These are phyloP conservation scores for Desmodus rotundus DNA, from an alignment of 2,113 vertebrate species.

Conservation along the genomic window DNA sequence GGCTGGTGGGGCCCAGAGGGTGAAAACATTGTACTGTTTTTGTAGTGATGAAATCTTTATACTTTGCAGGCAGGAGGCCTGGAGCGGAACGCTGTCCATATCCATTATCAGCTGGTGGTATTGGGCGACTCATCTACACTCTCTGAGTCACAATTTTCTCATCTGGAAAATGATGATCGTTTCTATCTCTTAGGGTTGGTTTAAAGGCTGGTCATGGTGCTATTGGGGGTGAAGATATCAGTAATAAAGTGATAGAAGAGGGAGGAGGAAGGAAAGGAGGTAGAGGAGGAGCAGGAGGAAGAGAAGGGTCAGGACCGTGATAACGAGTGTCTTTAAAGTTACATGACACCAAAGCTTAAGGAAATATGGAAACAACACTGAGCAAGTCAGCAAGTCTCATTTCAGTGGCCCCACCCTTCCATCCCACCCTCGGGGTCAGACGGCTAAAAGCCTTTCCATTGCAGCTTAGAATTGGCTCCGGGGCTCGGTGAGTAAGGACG, in stretches of 20 bases:
- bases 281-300: neutral
- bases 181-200: neutral
- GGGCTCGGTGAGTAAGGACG: neutral
- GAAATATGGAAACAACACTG: accelerated
- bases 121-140: neutral
- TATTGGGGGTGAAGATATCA: too few relatives aligned
- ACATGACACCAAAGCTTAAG: neutral
- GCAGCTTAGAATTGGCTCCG: neutral
- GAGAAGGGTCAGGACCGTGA: accelerated
- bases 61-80: neutral
- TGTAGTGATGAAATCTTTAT: neutral
- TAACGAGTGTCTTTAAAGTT: neutral
- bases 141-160: neutral
- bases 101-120: neutral
- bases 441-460: too few relatives aligned
- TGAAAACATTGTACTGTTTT: neutral
- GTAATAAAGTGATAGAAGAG: neutral
- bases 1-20: neutral
- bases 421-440: accelerated
- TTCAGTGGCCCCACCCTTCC: too few relatives aligned
- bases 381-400: neutral
- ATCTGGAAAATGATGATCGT: neutral
- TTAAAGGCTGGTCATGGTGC: neutral
- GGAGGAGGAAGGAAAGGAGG: too few relatives aligned
- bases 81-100: neutral